These are phyloP conservation scores for Ameiurus melas DNA, from an alignment of 2,113 vertebrate genomes.

Conservation along the genomic window DNA sequence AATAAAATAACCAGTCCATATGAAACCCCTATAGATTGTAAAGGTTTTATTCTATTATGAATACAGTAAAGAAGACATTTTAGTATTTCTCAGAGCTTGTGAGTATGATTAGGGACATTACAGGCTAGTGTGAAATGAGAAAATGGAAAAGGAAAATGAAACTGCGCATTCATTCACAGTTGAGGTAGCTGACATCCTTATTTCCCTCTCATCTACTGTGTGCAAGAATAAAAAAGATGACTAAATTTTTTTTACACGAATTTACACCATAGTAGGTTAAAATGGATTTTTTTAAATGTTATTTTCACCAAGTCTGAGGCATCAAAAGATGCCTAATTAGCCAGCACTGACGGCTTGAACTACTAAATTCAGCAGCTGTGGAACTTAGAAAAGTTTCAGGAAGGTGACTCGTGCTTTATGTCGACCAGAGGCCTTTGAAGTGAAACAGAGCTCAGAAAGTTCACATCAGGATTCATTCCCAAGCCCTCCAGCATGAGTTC, in stretches of 20 bases:
- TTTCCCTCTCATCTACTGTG: background rate
- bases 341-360: background rate
- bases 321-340: conserved; percentile 3
- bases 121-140: background rate
- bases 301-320: background rate
- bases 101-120: background rate
- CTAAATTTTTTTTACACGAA: background rate
- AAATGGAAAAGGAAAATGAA: conserved; percentile 4
- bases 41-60: background rate
- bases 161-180: background rate
- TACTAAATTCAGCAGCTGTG: background rate
- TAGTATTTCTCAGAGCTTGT: background rate
- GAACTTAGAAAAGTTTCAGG: background rate
- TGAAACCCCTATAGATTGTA: background rate
- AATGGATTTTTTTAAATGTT: too few species aligned
- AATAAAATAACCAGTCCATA: background rate
- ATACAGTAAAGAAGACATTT: background rate
- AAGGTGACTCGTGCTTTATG: background rate
- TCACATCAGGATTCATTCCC: background rate
- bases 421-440: background rate
- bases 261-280: background rate
- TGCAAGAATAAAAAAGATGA: background rate
- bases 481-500: background rate
- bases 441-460: background rate
- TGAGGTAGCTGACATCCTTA: background rate